phyloP scores from a whole-genome alignment of 2,113 vertebrate genomes.

The Pan troglodytes region NHGRI_mPanTro3-v2.1_pri NC_072409.2:67801001-67801500 shows the following conservation, averaged over 20 bases:
- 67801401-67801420: no score
- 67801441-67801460: background rate
- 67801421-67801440: no score
- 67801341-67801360: background rate
- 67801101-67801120: constrained; percentile 69
- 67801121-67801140: background rate
- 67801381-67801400: background rate
- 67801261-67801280: background rate
- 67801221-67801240: background rate
- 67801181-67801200: constrained; percentile 24
- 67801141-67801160: background rate
- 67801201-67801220: background rate
- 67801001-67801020: constrained; percentile 92
- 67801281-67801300: background rate
- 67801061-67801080: constrained; percentile 91
- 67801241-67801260: background rate
- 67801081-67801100: constrained; percentile 93
- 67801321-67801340: background rate
- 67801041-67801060: constrained; percentile 83
- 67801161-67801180: background rate
- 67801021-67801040: constrained; percentile 91
- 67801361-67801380: background rate
- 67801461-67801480: background rate
- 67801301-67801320: background rate
- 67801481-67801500: background rate